Base-by-base conservation (phyloP, 1,140 invertebrate species). In the Littorina saxatilis region DNA sequence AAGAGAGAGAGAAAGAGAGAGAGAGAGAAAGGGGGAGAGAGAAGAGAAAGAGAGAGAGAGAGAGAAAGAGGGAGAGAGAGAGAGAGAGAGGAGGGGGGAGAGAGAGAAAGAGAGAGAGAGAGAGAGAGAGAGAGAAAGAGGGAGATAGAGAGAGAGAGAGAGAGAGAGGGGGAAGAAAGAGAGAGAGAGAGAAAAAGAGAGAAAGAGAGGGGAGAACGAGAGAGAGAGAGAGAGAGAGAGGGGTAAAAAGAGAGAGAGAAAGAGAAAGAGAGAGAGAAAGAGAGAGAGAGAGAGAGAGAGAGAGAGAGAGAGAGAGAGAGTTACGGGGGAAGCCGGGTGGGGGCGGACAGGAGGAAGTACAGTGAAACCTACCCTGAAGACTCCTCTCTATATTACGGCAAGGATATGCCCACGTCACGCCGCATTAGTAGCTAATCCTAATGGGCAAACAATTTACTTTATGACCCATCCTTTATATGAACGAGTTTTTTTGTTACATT, bases 51-150 rank as follows among this genome's bases (percentile, higher is more conserved):
- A n/a, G n/a, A n/a, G n/a, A n/a, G n/a, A n/a, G n/a, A n/a, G n/a
- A n/a, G n/a, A n/a, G n/a, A n/a, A 52, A 68, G 63, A 82, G 47
- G 32, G 43, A 79, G 76, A 72, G 50, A 32, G 43, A 75, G 50
- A 77, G 39, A 66, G 13, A 75, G 61, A 77, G 58, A 68, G 80
- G 75, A 43, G 75, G 52, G 50, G 70, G 63, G 68, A 81, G 52
- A 61, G 55, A 78, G 73, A 75, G 55, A 63, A n/a, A 63, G 50
- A 81, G 68, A 82, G 78, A 68, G 76, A 80, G 76, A 63, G 76
- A 63, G 52, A 43, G 81, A 80, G 61, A 29, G 75, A 40, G 58
- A 66, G 76, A 61, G 75, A 63, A 13, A n/a, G n/a, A n/a, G n/a
- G n/a, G n/a, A n/a, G n/a, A n/a, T n/a, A n/a, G n/a, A n/a, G n/a